Evolutionary conservation across 2,888 invertebrate species (phyloP).

Genomic region (Lobophora halterata): DNA sequence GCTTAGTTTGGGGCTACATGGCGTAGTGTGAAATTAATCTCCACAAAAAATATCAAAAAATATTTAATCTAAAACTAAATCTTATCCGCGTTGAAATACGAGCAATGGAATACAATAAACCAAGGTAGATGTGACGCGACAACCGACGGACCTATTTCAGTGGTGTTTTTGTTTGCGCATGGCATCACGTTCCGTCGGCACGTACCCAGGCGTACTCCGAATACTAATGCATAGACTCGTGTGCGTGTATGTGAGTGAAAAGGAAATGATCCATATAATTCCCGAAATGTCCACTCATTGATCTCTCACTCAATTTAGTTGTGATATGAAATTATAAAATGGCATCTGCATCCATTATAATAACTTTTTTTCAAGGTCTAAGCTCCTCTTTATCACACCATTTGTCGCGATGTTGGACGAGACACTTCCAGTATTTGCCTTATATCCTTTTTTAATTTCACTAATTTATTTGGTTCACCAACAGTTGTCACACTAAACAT

Average conservation of each 20-base stretch:
- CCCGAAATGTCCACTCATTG: constrained; percentile 1
- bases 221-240: constrained; percentile 54
- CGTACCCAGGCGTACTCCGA: constrained; percentile 51
- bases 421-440: too few relatives aligned
- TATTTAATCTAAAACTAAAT: constrained; percentile 5
- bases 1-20: too few relatives aligned
- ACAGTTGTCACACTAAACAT: too few relatives aligned
- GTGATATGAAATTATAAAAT: too few relatives aligned
- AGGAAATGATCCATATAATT: constrained; percentile 1
- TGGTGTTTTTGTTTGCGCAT: constrained; percentile 61
- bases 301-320: neutral
- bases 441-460: too few relatives aligned
- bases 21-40: too few relatives aligned
- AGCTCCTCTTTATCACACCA: too few relatives aligned
- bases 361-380: too few relatives aligned
- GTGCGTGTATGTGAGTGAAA: constrained; percentile 32
- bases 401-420: too few relatives aligned
- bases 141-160: constrained; percentile 52
- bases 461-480: too few relatives aligned
- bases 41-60: too few relatives aligned
- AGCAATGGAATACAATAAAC: constrained; percentile 40
- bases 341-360: too few relatives aligned
- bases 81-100: constrained; percentile 9
- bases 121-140: constrained; percentile 38
- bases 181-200: constrained; percentile 57